Evolutionary conservation across 2,888 invertebrate genomes (phyloP), one percentile per base, ranked within the genome.

Genomic region (Neuroscelio doddi): DNA sequence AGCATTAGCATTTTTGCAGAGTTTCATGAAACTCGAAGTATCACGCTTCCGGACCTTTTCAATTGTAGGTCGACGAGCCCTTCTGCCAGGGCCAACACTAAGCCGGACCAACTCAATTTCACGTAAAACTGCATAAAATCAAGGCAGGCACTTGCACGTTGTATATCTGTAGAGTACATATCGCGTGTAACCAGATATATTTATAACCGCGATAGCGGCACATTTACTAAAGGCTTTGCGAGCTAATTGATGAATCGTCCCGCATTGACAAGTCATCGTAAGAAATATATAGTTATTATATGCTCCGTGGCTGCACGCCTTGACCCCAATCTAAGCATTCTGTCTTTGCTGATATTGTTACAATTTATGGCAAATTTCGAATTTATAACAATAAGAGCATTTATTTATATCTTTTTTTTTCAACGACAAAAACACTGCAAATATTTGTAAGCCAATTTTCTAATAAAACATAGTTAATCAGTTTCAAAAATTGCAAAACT

Each of bases 181-280:
- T 66, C 65, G 65, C 61, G 65, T 62, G 65, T 62, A 57, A 38
- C 57, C 26, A 52, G 59, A 66, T 66, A 62, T 62, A 66, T 66
- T 66, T 66, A 66, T 66, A 66, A 49, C 65, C 50, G 46, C 65
- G 59, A 61, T 65, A 65, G 65, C 59, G 65, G 65, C 65, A 65
- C 61, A 61, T 61, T 61, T 57, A 53, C 53, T 57, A 51, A 55
- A 66, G 61, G 53, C 57, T 62, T 66, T 52, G 26, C 57, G 57
- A 66, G 61, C 61, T 66, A 66, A 66, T 66, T 66, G 65, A 66
- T 66, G 65, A 61, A 66, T 61, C 61, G 65, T 47, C 53, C 65
- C 65, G 61, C 65, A 66, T 66, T 66, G 65, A 66, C 65, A 66
- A 66, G 65, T 61, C 65, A 66, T 66, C 65, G 61, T 38, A n/a